A percentile compares a stretch with the other conserved stretches of the same genome.
Evolutionary conservation across 2,113 vertebrate species (phyloP).

Genomic region (Girardinichthys multiradiatus): DNA sequence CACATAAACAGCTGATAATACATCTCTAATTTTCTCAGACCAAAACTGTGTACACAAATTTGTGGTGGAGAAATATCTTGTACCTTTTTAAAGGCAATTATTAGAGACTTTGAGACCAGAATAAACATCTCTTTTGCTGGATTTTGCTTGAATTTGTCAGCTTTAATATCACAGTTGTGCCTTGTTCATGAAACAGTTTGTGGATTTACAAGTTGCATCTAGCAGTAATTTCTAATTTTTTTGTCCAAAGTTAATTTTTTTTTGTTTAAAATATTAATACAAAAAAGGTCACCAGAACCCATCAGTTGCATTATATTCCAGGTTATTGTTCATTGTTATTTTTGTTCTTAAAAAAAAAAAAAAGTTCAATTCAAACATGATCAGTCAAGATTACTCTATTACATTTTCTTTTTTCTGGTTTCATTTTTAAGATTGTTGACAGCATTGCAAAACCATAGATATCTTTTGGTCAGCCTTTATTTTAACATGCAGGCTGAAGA

Average conservation of each 20-base stretch:
- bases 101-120: too few species aligned
- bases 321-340: not conserved
- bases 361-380: not conserved
- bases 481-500: not conserved
- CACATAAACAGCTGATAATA: too few species aligned
- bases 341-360: not conserved
- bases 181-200: not conserved
- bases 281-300: not conserved
- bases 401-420: not conserved
- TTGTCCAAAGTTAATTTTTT: too few species aligned
- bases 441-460: slow-evolving; percentile 20
- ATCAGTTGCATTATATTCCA: not conserved
- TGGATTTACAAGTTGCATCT: not conserved
- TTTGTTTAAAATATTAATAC: not conserved
- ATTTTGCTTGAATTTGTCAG: too few species aligned
- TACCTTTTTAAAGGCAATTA: too few species aligned
- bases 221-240: not conserved
- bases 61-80: too few species aligned
- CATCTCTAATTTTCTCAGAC: too few species aligned
- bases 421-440: slow-evolving; percentile 19
- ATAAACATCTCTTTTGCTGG: too few species aligned
- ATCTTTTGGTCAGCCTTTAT: slow-evolving; percentile 14
- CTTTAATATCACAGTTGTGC: too few species aligned
- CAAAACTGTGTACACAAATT: too few species aligned
- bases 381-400: not conserved